phyloP scores from a whole-genome alignment of 2,113 vertebrate genomes.

The Heterocephalus glaber region DNA sequence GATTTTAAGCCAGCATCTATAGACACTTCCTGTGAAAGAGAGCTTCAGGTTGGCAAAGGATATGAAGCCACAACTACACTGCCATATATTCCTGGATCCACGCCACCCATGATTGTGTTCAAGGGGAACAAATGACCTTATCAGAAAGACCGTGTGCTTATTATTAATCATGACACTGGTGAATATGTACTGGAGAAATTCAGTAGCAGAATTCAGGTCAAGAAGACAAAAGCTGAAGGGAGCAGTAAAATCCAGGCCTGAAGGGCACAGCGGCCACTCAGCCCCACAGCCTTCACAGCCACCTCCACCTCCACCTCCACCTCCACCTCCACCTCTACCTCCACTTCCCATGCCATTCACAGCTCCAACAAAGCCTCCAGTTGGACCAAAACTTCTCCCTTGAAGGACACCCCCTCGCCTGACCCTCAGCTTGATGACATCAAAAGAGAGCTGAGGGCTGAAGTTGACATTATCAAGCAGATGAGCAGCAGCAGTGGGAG shows the following conservation, averaged over 20 bases:
- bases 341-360: slow-evolving; percentile 92
- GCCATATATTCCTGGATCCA: slow-evolving; percentile 97
- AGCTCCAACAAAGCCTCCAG: slow-evolving; percentile 93
- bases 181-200: slow-evolving; percentile 97
- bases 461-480: slow-evolving; percentile 98
- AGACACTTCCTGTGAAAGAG: slow-evolving; percentile 96
- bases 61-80: slow-evolving; percentile 98
- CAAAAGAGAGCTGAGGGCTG: slow-evolving; percentile 97
- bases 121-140: slow-evolving; percentile 98
- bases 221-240: slow-evolving; percentile 98
- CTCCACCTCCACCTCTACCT: too few relatives aligned
- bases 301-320: slow-evolving; percentile 90
- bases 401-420: slow-evolving; percentile 97
- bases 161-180: slow-evolving; percentile 98
- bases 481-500: slow-evolving; percentile 99
- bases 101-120: slow-evolving; percentile 98
- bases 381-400: slow-evolving; percentile 94
- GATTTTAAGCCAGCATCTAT: slow-evolving; percentile 99
- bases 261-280: slow-evolving; percentile 94
- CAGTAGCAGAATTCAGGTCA: slow-evolving; percentile 98
- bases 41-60: slow-evolving; percentile 98
- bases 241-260: slow-evolving; percentile 99
- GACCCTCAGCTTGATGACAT: slow-evolving; percentile 99
- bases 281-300: slow-evolving; percentile 86
- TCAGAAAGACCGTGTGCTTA: slow-evolving; percentile 99